A percentile compares a stretch with the other conserved stretches of the same genome.
These are phyloP conservation scores for Physella acuta DNA, from an alignment of 1,140 invertebrate genomes.

Conservation along the genomic window DNA sequence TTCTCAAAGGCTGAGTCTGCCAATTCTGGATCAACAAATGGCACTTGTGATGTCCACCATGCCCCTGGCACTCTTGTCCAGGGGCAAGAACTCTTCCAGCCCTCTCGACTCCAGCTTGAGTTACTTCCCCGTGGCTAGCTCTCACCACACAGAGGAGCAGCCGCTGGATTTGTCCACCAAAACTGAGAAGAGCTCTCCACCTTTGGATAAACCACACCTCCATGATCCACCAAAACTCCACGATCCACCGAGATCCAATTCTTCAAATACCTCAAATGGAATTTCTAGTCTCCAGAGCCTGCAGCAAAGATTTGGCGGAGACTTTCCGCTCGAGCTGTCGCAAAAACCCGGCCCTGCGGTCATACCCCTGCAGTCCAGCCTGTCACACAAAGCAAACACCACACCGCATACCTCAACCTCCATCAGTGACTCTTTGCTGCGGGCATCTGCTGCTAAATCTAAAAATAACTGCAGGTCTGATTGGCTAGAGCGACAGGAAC, in stretches of 20 bases:
- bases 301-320: constrained; percentile 50
- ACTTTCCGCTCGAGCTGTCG: constrained; percentile 38
- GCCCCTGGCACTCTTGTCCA: constrained; percentile 11
- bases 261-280: constrained; percentile 22
- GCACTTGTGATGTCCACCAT: constrained; percentile 12
- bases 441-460: neutral
- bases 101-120: neutral
- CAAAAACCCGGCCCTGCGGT: constrained; percentile 31
- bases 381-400: constrained; percentile 12
- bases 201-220: too few species aligned
- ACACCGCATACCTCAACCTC: neutral
- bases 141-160: constrained; percentile 1
- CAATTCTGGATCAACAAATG: constrained; percentile 13
- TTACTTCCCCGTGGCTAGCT: neutral
- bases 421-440: neutral
- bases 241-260: neutral
- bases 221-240: too few species aligned
- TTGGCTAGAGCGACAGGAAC: constrained; percentile 12
- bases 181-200: neutral
- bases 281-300: constrained; percentile 51
- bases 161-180: constrained; percentile 22
- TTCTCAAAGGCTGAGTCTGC: neutral
- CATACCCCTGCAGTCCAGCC: constrained; percentile 30
- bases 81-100: neutral
- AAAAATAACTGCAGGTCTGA: neutral